Evolutionary conservation across 2,888 invertebrate genomes (phyloP), one percentile per base, ranked within the genome.

Genomic region (Rhabditoides inermis): DNA sequence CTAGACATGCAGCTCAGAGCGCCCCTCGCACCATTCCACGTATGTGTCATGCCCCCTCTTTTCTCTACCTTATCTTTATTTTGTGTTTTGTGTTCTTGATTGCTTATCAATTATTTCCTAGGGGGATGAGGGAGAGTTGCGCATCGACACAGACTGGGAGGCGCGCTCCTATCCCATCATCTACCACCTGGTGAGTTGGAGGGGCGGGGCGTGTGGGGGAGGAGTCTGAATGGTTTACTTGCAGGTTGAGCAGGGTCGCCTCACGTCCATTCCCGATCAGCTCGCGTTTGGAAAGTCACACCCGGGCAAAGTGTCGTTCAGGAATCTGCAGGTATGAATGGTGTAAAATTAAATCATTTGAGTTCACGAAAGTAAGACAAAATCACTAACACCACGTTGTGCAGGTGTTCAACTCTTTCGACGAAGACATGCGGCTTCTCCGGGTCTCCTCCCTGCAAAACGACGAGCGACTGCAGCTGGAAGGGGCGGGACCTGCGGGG

Each of bases 211-310:
- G 88, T n/a, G n/a, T n/a, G n/a, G n/a, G n/a, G n/a, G n/a, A n/a
- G n/a, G n/a, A n/a, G n/a, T n/a, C n/a, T n/a, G n/a, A n/a, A n/a
- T n/a, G n/a, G n/a, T n/a, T n/a, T 58, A 84, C 85, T 55, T 83
- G 84, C 68, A 81, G 83, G 69, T 78, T 88, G 30, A 81, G 84
- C 46, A 86, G 88, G 76, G 83, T 84, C 60, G 84, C 86, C 76
- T 86, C 86, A 72, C 88, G 87, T 82, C 88, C 87, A 58, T 87
- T 85, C 60, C 87, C 86, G 78, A 82, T 15, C 49, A 51, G n/a
- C 52, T 67, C 4, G 44, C 49, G 15, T 67, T 67, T 37, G 67
- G 67, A 25, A 48, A 53, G 18, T 56, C 60, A 1, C 60, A 58
- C 53, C 67, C 67, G 3, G 65, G 61, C n/a, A 56, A 59, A 55